phyloP scores from a whole-genome alignment of 2,113 vertebrate genomes.

The Mohoua ochrocephala region DNA sequence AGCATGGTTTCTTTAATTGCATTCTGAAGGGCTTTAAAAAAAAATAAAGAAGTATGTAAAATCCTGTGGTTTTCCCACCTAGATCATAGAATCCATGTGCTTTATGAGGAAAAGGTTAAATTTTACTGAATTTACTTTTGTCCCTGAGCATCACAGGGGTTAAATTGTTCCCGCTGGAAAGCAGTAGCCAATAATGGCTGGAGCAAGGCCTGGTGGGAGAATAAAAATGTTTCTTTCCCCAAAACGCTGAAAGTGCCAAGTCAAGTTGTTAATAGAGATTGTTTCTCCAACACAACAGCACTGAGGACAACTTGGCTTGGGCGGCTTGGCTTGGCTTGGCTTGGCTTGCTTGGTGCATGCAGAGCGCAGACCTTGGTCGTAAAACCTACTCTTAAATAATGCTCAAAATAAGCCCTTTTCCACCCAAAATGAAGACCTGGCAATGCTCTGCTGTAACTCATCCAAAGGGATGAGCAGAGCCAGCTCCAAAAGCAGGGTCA shows the following conservation, averaged over 20 bases:
- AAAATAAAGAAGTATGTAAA: neutral
- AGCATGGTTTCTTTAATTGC: neutral
- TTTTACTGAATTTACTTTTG: neutral
- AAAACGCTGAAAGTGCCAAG: neutral
- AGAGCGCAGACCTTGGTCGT: neutral
- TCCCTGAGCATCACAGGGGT: neutral
- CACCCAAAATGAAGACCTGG: neutral
- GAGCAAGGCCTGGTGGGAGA: neutral
- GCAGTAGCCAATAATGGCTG: neutral
- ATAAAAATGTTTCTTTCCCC: neutral
- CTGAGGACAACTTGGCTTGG: neutral
- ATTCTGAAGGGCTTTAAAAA: neutral
- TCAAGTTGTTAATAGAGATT: neutral
- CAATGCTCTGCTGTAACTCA: neutral
- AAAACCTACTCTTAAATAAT: neutral
- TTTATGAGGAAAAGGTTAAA: neutral
- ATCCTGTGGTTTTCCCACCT: neutral
- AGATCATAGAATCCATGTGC: neutral
- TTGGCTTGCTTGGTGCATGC: neutral
- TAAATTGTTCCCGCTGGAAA: neutral
- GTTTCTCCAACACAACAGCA: neutral
- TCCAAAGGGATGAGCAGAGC: neutral
- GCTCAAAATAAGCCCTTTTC: neutral
- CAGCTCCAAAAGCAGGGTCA: neutral
- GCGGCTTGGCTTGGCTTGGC: neutral